Evolutionary conservation across 2,113 vertebrate species (phyloP), one percentile per base, ranked within the genome.

Genomic region (Trematocara stigmaticum): DNA sequence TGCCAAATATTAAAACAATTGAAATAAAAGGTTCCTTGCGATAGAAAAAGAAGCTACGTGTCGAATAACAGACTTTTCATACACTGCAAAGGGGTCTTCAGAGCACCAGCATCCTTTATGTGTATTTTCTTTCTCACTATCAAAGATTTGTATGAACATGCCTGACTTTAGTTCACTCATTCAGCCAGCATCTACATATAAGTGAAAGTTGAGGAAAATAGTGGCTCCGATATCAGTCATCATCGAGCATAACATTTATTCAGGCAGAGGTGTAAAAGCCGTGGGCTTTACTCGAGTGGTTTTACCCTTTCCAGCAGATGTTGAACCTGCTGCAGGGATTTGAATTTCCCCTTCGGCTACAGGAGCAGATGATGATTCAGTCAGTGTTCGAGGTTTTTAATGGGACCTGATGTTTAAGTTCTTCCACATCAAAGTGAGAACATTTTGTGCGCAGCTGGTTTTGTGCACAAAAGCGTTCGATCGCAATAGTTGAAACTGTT

Each of bases 351-450:
- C 10, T 11, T 51, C 3, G 6, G 45, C 45, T 76, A 11, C 71
- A 31, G 3, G 45, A 76, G 45, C 71, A 29, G 45, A 42, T 45
- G 40, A 71, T 71, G 66, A 71, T 51, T 49, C 15, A n/a, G 71
- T 51, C 6, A 51, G 71, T n/a, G 71, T 34, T 49, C 5, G 4
- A 34, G 45, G 0, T 51, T 18, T 51, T n/a, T 76, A 34, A 76
- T 76, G 45, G 69, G 71, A 51, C 71, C 47, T 51, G 16, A 26
- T n/a, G 26, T 76, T 31, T 29, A 49, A 49, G 69, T 0, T 76
- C 45, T 76, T 76, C 9, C 71, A 76, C 15, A 11, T 76, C 69
- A 51, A 34, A 34, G 26, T 76, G 71, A 51, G 26, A 51, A 76
- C 3, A 31, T 76, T 49, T 29, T 18, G 42, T 7, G 12, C 0